Evolutionary conservation across 2,113 vertebrate species (phyloP).

Genomic region (Planiliza haematocheilus): DNA sequence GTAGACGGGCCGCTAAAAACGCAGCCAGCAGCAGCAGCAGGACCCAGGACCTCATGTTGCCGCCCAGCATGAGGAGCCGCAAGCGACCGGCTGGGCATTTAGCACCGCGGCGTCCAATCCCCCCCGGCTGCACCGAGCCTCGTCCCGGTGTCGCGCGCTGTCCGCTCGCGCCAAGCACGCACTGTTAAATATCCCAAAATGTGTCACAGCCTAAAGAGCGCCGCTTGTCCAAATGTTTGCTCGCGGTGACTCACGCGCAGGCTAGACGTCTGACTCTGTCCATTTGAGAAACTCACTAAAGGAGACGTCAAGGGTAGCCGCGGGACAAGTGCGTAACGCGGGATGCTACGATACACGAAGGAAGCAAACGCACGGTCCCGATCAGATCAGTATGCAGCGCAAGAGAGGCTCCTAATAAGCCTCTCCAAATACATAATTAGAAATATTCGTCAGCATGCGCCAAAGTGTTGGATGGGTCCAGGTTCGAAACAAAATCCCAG

Average conservation of each 20-base stretch:
- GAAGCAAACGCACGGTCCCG: neutral
- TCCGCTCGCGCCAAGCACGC: constrained; percentile 31
- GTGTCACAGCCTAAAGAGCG: constrained; percentile 50
- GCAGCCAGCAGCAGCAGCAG: constrained; percentile 79
- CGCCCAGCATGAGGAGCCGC: constrained; percentile 81
- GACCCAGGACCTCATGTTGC: constrained; percentile 83
- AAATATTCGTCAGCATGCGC: neutral
- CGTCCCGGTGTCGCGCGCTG: constrained; percentile 48
- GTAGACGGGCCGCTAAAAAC: constrained; percentile 73
- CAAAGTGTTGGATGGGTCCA: constrained; percentile 26
- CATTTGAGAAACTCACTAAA: constrained; percentile 41
- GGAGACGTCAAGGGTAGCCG: constrained; percentile 33
- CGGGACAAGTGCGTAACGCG: constrained; percentile 54
- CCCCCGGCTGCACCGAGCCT: constrained; percentile 57
- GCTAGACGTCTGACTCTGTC: constrained; percentile 64
- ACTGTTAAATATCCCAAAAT: constrained; percentile 53
- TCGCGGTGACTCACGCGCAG: constrained; percentile 69
- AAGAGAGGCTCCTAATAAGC: neutral
- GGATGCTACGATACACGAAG: neutral
- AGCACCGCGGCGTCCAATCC: constrained; percentile 73
- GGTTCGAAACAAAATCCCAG: neutral
- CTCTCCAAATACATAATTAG: constrained; percentile 12
- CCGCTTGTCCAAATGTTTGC: constrained; percentile 56
- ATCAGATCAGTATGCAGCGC: neutral
- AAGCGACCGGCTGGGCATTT: constrained; percentile 79